A percentile compares a stretch with the other conserved stretches of the same genome.
Conservation (phyloP, 1,140 invertebrate genomes). For the Rhopalosiphum padi region DNA sequence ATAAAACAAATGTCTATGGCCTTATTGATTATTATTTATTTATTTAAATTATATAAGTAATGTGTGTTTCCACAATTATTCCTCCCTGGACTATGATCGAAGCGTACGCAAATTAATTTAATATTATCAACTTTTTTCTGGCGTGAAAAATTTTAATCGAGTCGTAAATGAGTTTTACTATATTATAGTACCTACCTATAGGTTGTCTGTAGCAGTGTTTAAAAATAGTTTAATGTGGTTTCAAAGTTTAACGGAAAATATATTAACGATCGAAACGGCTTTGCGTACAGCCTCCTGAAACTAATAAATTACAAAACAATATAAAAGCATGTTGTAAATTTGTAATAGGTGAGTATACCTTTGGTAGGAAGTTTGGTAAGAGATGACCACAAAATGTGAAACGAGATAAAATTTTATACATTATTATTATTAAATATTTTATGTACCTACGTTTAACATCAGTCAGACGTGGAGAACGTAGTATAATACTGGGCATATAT, state of each 20-base stretch:
- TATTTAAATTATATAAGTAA: too few relatives aligned
- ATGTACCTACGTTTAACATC: background rate
- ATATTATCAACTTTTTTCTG: too few relatives aligned
- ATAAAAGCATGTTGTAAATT: background rate
- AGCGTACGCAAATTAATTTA: too few relatives aligned
- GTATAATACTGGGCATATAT: background rate
- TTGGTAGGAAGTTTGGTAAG: background rate
- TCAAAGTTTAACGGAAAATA: background rate
- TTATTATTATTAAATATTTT: constrained; percentile 9
- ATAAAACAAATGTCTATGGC: too few relatives aligned
- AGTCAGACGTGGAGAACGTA: background rate
- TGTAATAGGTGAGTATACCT: background rate
- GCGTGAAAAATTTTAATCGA: background rate
- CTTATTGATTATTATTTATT: too few relatives aligned
- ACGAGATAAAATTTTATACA: background rate
- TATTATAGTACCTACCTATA: background rate
- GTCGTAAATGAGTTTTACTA: background rate
- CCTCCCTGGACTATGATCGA: too few relatives aligned
- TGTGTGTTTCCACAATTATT: too few relatives aligned
- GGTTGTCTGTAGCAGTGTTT: background rate
- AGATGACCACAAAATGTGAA: background rate
- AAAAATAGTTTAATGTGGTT: background rate
- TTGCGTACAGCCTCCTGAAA: background rate
- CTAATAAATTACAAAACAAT: constrained; percentile 1
- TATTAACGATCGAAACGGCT: background rate